A percentile compares a stretch with the other conserved stretches of the same genome.
phyloP scores from a whole-genome alignment of 2,797 vertebrate genomes.

The Pangasius krempfi region DNA sequence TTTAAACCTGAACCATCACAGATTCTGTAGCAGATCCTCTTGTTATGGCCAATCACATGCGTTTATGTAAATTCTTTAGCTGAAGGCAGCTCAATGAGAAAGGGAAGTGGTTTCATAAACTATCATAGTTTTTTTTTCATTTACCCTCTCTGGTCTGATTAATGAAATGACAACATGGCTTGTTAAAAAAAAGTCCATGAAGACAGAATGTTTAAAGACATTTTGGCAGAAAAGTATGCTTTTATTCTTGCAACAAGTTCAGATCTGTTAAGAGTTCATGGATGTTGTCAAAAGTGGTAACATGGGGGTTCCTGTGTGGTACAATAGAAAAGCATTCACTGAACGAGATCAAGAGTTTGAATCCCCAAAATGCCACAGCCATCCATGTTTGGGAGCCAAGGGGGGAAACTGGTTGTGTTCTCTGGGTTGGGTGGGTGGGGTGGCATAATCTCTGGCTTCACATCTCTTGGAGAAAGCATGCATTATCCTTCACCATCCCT shows the following conservation, averaged over 20 bases:
- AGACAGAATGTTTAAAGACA: neutral
- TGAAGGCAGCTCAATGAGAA: neutral
- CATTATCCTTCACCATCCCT: neutral
- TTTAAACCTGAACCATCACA: neutral
- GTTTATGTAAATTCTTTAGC: slow-evolving; percentile 22
- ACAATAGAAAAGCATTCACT: neutral
- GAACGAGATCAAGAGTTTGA: neutral
- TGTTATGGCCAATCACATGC: neutral
- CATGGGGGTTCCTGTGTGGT: neutral
- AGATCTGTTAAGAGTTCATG: neutral
- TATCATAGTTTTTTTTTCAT: neutral
- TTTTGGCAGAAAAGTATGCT: neutral
- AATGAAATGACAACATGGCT: neutral
- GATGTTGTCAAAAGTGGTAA: neutral
- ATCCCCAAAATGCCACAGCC: neutral
- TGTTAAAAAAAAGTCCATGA: neutral
- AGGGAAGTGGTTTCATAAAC: neutral
- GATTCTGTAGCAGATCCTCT: neutral
- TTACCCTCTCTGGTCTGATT: neutral
- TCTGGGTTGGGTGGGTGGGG: neutral
- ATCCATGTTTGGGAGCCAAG: neutral
- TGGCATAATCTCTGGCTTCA: neutral
- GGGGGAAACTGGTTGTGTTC: no score
- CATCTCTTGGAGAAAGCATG: neutral
- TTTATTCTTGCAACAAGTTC: neutral